phyloP scores from a whole-genome alignment of 2,797 vertebrate genomes.

The Xenops minutus region DNA sequence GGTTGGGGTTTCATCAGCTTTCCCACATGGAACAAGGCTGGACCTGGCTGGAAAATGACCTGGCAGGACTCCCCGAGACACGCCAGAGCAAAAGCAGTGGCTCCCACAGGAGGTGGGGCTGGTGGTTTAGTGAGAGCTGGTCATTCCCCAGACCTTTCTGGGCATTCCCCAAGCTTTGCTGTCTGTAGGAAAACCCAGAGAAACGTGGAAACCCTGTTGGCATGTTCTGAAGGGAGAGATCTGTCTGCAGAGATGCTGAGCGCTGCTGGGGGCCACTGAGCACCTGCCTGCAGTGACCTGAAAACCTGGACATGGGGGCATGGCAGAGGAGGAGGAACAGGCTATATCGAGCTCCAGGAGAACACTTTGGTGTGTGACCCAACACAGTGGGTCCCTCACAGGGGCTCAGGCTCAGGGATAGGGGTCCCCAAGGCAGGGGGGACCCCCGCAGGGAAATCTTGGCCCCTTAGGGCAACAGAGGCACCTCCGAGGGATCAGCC shows the following conservation, averaged over 20 bases:
- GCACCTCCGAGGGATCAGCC: too few relatives aligned
- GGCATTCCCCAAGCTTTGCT: not conserved
- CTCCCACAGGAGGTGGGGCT: not conserved
- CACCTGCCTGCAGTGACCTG: not conserved
- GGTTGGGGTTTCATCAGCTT: not conserved
- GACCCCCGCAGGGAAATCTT: accelerated
- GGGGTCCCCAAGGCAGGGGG: not conserved
- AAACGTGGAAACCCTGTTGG: not conserved
- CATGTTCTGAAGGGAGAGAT: not conserved
- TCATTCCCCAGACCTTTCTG: not conserved
- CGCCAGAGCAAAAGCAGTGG: not conserved
- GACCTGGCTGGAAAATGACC: not conserved
- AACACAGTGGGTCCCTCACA: not conserved
- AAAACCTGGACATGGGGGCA: not conserved
- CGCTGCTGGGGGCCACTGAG: accelerated
- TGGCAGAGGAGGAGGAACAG: too few relatives aligned
- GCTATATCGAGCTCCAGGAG: not conserved
- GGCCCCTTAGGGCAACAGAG: not conserved
- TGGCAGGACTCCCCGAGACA: not conserved
- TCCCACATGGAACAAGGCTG: not conserved
- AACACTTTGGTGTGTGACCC: not conserved
- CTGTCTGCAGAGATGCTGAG: not conserved
- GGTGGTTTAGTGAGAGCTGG: not conserved
- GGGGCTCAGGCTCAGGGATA: accelerated
- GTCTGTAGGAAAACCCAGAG: not conserved